Evolutionary conservation across 1,140 invertebrate genomes (phyloP), one percentile per base, ranked within the genome.

Genomic region (Pararge aegeria): DNA sequence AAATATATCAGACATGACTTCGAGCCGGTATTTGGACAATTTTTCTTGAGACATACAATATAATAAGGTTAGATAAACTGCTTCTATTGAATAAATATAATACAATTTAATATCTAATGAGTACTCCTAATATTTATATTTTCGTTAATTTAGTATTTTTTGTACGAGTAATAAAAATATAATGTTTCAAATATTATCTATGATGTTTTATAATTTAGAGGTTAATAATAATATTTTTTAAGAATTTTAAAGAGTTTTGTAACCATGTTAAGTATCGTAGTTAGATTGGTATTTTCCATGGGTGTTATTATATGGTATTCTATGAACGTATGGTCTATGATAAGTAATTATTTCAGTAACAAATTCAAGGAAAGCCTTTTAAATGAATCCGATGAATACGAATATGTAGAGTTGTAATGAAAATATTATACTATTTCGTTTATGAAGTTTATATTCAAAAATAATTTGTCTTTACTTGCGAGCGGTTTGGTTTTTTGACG

Each of bases 261-360:
- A 49, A 76, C 67, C 55, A 87, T 85, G 83, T 38, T 87, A 29
- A 78, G 75, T 0, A 65, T 83, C 49, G 12, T 77, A 30, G 75
- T 83, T 63, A 76, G 84, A 34, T 64, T 87, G n/a, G 44, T 85
- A 24, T 80, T 83, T 53, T 80, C 78, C 3, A n/a, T 87, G n/a
- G 66, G 73, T 18, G 61, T 83, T 10, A 57, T 87, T 21, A 54
- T 76, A 10, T 87, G 84, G 84, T 87, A 85, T 68, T 78, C 82
- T 16, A 61, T 83, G 13, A 77, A 75, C 52, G 65, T 84, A 7
- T 87, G 84, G 84, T 83, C 80, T 49, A 80, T 87, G 77, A 86
- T 87, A 66, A 68, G 73, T 2, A 80, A 86, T 61, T 87, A 87
- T 63, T 87, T 87, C 53, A 87, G 81, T 55, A 80, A 71, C 34